These are phyloP conservation scores for Centrocercus urophasianus DNA, from an alignment of 2,113 vertebrate species.

Conservation along the genomic window DNA sequence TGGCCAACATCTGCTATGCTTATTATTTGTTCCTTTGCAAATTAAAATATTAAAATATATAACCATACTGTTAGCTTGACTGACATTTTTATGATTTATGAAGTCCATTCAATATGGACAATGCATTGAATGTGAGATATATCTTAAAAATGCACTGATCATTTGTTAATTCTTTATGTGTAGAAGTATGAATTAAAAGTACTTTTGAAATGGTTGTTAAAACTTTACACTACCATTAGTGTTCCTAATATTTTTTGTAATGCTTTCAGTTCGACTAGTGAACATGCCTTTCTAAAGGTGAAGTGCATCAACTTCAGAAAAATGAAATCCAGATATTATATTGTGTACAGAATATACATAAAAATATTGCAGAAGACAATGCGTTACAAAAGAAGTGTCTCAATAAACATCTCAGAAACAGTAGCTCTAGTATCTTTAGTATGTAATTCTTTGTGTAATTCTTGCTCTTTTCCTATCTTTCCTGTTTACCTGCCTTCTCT, in stretches of 20 bases:
- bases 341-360: background rate
- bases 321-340: background rate
- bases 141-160: background rate
- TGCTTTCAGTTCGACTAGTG: background rate
- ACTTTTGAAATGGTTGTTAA: background rate
- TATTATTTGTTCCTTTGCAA: background rate
- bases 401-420: background rate
- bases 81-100: background rate
- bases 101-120: background rate
- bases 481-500: no score
- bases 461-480: no score
- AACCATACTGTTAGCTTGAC: background rate
- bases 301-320: background rate
- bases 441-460: background rate
- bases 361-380: background rate
- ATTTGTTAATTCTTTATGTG: background rate
- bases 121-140: background rate
- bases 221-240: background rate
- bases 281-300: background rate
- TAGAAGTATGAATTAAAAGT: background rate
- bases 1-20: background rate
- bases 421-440: background rate
- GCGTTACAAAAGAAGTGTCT: background rate
- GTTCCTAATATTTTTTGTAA: background rate
- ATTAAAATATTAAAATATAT: slow-evolving; percentile 40